These are phyloP conservation scores for Coturnix japonica DNA, from an alignment of 2,113 vertebrate species.

Conservation along the genomic window DNA sequence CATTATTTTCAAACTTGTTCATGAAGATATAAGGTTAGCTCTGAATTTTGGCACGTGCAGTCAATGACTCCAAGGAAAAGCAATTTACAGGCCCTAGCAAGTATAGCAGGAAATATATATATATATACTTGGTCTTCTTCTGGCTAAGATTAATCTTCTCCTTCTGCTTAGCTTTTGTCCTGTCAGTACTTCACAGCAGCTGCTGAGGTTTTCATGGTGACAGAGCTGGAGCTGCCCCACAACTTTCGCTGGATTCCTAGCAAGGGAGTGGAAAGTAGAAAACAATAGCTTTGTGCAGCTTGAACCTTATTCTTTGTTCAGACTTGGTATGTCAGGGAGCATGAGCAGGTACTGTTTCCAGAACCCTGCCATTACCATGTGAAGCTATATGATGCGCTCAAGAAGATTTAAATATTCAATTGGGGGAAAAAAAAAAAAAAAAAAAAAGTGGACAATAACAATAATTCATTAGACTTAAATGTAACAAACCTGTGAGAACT, in stretches of 20 bases:
- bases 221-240: neutral
- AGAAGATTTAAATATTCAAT: neutral
- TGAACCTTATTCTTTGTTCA: neutral
- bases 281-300: neutral
- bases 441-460: neutral
- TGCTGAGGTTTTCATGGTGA: accelerated
- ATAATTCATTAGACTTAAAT: neutral
- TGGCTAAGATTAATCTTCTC: neutral
- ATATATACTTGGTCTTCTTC: neutral
- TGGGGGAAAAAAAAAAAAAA: too few species aligned
- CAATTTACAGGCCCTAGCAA: neutral
- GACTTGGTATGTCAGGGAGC: neutral
- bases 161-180: neutral
- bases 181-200: neutral
- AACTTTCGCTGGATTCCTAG: neutral
- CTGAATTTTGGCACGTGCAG: neutral
- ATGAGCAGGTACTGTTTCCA: neutral
- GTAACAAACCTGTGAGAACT: neutral
- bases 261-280: neutral
- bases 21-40: neutral
- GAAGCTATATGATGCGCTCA: neutral
- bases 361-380: neutral
- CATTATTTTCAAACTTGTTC: neutral
- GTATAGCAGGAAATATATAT: neutral
- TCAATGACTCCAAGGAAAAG: neutral